A percentile compares a stretch with the other conserved stretches of the same genome.
Evolutionary conservation across 1,140 invertebrate genomes (phyloP).

Genomic region (Achatina immaculata): DNA sequence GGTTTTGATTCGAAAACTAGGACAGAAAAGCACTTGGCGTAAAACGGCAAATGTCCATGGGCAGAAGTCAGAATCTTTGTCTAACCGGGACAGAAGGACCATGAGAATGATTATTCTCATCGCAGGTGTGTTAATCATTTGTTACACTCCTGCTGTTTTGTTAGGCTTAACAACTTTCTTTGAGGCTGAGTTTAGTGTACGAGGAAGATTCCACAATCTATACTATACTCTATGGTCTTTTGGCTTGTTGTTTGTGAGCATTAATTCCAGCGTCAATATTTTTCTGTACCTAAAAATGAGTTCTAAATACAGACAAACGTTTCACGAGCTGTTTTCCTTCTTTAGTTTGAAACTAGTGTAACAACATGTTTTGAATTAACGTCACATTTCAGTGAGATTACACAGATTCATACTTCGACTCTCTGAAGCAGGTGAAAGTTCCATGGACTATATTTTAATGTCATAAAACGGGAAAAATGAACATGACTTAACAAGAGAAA

Average conservation of each 20-base stretch:
- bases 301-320: background rate
- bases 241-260: background rate
- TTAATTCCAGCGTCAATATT: conserved; percentile 13
- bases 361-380: too few relatives aligned
- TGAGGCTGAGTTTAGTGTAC: background rate
- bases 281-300: background rate
- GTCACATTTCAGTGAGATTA: too few relatives aligned
- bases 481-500: too few relatives aligned
- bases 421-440: too few relatives aligned
- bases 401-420: too few relatives aligned
- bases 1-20: background rate
- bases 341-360: too few relatives aligned
- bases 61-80: background rate
- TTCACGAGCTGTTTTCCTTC: background rate
- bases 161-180: background rate
- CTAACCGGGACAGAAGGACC: background rate
- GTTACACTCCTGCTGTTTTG: background rate
- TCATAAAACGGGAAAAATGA: too few relatives aligned
- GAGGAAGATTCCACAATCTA: background rate
- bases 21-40: background rate
- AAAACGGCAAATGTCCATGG: background rate
- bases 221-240: background rate
- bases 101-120: background rate
- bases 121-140: background rate
- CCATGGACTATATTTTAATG: too few relatives aligned